phyloP scores from a whole-genome alignment of 2,113 vertebrate genomes.

The Cathartes aura region DNA sequence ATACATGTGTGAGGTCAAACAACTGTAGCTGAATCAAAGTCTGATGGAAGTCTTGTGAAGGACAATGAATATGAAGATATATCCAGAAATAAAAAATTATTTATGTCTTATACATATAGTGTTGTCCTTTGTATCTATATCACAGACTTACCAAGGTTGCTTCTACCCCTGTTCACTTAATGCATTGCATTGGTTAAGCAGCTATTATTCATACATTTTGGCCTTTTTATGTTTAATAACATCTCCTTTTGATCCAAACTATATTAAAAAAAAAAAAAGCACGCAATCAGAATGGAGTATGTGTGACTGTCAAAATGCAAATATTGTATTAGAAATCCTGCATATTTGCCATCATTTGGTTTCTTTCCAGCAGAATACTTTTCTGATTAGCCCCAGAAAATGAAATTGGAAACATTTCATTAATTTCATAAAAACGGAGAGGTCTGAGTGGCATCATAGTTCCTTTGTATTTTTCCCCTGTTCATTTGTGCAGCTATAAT shows the following conservation, averaged over 20 bases:
- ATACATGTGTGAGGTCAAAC: not conserved
- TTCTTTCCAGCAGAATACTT: slow-evolving; percentile 71
- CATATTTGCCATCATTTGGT: slow-evolving; percentile 53
- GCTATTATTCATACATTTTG: slow-evolving; percentile 70
- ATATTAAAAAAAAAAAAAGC: not conserved
- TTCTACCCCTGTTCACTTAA: slow-evolving; percentile 62
- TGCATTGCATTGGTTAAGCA: slow-evolving; percentile 65
- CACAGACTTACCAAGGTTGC: not conserved
- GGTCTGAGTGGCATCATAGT: slow-evolving; percentile 72
- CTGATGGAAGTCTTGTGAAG: not conserved
- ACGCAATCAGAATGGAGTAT: slow-evolving; percentile 38
- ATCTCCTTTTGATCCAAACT: slow-evolving; percentile 62
- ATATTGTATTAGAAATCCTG: slow-evolving; percentile 65
- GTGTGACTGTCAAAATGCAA: slow-evolving; percentile 68
- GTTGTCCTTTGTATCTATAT: not conserved
- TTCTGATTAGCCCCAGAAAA: slow-evolving; percentile 72
- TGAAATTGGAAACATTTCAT: slow-evolving; percentile 77
- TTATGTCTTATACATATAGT: not conserved
- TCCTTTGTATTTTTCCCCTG: slow-evolving; percentile 53
- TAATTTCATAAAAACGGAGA: slow-evolving; percentile 62
- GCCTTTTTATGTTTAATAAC: slow-evolving; percentile 72
- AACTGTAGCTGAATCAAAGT: not conserved
- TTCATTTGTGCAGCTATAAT: slow-evolving; percentile 78
- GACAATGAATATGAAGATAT: not conserved
- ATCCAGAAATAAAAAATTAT: not conserved